phyloP scores from a whole-genome alignment of 1,140 invertebrate species.

The Dinothrombium tinctorium region DNA sequence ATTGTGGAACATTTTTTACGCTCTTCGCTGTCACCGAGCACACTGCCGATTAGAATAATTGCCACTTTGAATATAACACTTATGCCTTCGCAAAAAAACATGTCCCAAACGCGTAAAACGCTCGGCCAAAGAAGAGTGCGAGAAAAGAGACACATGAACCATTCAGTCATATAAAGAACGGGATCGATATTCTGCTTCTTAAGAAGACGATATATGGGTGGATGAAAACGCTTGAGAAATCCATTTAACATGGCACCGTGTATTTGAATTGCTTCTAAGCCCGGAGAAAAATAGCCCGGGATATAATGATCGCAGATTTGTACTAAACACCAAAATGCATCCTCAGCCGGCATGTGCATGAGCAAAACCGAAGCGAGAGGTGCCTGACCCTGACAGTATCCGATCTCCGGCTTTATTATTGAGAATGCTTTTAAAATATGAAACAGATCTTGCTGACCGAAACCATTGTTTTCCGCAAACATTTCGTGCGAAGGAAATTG shows the following conservation, averaged over 20 bases:
- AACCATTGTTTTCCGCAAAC: conserved; percentile 65
- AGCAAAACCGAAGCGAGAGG: conserved; percentile 83
- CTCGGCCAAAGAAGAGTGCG: conserved; percentile 81
- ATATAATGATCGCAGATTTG: conserved; percentile 82
- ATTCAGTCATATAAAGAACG: conserved; percentile 86
- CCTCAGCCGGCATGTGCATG: conserved; percentile 92
- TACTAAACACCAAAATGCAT: conserved; percentile 92
- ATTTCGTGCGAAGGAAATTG: conserved; percentile 95
- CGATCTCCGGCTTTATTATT: conserved; percentile 62
- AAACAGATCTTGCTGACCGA: conserved; percentile 72
- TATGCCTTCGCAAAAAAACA: conserved; percentile 85
- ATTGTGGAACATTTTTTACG: conserved; percentile 53
- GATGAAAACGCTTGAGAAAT: conserved; percentile 59
- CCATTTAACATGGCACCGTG: conserved; percentile 81
- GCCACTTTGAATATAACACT: conserved; percentile 67
- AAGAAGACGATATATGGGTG: conserved; percentile 62
- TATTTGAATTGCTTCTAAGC: conserved; percentile 54
- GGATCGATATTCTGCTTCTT: conserved; percentile 79
- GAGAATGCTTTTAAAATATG: conserved; percentile 87
- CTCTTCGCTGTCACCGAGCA: conserved; percentile 37
- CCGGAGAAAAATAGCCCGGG: conserved; percentile 69
- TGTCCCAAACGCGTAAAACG: conserved; percentile 85
- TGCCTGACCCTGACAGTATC: conserved; percentile 87
- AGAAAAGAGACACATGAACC: conserved; percentile 89
- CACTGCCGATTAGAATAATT: conserved; percentile 60